A percentile compares a stretch with the other conserved stretches of the same genome.
Evolutionary conservation across 2,888 invertebrate species (phyloP).

Genomic region (Junonia oenone): DNA sequence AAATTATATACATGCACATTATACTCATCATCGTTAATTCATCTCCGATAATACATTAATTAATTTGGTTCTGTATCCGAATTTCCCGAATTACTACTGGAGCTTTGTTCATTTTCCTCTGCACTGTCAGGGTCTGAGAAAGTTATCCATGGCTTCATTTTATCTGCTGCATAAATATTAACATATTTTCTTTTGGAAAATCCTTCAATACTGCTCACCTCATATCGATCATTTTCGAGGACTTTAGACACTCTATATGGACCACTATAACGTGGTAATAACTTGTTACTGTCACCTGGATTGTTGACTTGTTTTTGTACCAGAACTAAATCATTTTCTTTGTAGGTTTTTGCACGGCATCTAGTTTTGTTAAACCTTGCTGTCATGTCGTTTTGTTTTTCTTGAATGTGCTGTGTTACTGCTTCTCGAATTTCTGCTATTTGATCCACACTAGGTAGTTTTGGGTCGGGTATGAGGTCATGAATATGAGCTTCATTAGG

Average conservation of each 20-base stretch:
- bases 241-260: conserved; percentile 24
- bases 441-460: background rate
- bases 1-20: background rate
- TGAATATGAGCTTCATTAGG: background rate
- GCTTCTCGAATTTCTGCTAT: background rate
- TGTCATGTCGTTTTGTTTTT: conserved; percentile 9
- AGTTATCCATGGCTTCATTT: conserved; percentile 13
- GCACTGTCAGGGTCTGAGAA: background rate
- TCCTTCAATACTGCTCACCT: conserved; percentile 22
- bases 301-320: conserved; percentile 17
- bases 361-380: conserved; percentile 14
- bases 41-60: background rate
- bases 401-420: background rate
- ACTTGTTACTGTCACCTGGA: conserved; percentile 26
- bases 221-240: conserved; percentile 27
- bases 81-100: background rate
- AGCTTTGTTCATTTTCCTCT: background rate
- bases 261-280: conserved; percentile 17
- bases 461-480: background rate
- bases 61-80: background rate
- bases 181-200: conserved; percentile 6
- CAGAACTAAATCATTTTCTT: conserved; percentile 24
- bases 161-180: conserved; percentile 15
- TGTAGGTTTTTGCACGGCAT: conserved; percentile 8
- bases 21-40: background rate